A percentile compares a stretch with the other conserved stretches of the same genome.
Evolutionary conservation across 2,888 invertebrate species (phyloP).

Genomic region (Rhogogaster chlorosoma): DNA sequence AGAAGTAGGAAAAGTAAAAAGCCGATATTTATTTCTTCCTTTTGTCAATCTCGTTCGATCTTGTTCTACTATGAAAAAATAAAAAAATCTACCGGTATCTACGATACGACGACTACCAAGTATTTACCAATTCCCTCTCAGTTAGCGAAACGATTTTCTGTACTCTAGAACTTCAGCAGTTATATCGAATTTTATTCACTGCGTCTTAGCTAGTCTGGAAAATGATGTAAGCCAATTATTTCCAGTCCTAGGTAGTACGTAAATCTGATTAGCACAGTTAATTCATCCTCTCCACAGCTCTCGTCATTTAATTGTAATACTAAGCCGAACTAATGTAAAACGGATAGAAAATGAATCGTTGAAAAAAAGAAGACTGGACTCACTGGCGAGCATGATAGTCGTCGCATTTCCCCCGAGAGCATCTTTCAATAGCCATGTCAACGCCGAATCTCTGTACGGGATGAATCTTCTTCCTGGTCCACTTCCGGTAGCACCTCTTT

Average conservation of each 20-base stretch:
- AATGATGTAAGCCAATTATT: slow-evolving; percentile 70
- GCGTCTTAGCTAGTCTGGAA: slow-evolving; percentile 75
- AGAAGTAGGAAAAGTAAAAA: neutral
- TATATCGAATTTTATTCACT: slow-evolving; percentile 70
- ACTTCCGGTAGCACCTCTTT: slow-evolving; percentile 70
- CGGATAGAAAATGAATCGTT: neutral
- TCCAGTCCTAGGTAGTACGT: neutral
- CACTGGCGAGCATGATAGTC: slow-evolving; percentile 90
- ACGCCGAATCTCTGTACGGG: slow-evolving; percentile 89
- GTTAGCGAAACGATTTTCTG: slow-evolving; percentile 18
- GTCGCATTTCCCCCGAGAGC: slow-evolving; percentile 89
- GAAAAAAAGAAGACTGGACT: slow-evolving; percentile 60
- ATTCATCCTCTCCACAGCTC: slow-evolving; percentile 10
- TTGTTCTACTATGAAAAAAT: neutral
- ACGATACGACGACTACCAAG: slow-evolving; percentile 15
- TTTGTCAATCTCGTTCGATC: neutral
- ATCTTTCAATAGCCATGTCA: slow-evolving; percentile 91
- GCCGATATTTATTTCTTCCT: neutral
- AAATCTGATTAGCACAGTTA: slow-evolving; percentile 33
- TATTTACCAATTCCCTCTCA: slow-evolving; percentile 67
- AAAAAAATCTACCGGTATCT: neutral
- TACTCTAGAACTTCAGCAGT: slow-evolving; percentile 41
- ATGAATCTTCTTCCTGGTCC: slow-evolving; percentile 81
- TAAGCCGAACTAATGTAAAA: too few species aligned
- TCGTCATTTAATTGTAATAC: neutral